Percentiles rank a stretch among this genome's conserved stretches.
phyloP scores from a whole-genome alignment of 2,113 vertebrate species.

The Scophthalmus maximus region DNA sequence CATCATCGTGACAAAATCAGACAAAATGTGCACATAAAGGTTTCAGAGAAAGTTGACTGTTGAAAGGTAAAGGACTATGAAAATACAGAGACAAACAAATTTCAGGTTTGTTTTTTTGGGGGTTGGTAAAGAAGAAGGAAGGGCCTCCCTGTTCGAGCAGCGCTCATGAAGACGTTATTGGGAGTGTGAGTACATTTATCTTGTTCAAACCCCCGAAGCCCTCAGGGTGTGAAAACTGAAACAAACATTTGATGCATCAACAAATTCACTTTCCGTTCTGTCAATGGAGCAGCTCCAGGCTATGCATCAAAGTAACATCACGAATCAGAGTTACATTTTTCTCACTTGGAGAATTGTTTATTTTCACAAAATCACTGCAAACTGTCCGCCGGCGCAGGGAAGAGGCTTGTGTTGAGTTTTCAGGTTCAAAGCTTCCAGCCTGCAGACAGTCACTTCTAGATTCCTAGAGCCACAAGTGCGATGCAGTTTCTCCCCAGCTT shows the following conservation, averaged over 20 bases:
- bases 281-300: slow-evolving; percentile 41
- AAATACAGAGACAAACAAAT: background rate
- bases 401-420: slow-evolving; percentile 1
- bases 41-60: background rate
- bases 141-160: background rate
- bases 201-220: slow-evolving; percentile 18
- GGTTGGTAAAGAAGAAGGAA: background rate
- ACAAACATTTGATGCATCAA: slow-evolving; percentile 39
- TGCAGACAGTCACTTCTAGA: slow-evolving; percentile 39
- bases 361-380: slow-evolving; percentile 12
- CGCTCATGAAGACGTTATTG: background rate
- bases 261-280: slow-evolving; percentile 30
- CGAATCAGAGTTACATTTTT: slow-evolving; percentile 25
- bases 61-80: background rate
- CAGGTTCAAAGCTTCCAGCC: slow-evolving; percentile 16
- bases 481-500: slow-evolving; percentile 48
- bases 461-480: slow-evolving; percentile 46
- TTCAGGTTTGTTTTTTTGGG: background rate
- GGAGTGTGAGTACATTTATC: slow-evolving; percentile 11
- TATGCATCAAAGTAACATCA: slow-evolving; percentile 37
- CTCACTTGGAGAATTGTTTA: slow-evolving; percentile 4
- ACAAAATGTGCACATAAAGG: background rate
- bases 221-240: slow-evolving; percentile 39
- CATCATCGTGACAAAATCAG: background rate
- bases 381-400: background rate